Conservation (phyloP, 37 sponge, comb jelly and placozoan genomes). For the Spongia lamella region DNA sequence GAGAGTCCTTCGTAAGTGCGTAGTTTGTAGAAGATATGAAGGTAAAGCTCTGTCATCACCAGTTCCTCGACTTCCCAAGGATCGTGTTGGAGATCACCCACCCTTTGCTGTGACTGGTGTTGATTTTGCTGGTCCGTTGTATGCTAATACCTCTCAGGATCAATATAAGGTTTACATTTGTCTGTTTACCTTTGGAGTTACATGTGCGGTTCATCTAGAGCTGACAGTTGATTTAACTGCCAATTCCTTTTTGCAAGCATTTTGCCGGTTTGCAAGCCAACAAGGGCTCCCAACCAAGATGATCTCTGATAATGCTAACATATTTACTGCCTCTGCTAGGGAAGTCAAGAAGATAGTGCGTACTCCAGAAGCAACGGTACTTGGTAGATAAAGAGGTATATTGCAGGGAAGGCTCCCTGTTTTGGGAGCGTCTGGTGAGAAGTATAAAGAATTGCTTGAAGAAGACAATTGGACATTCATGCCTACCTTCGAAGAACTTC, state of each 20-base stretch:
- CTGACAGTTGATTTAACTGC: neutral
- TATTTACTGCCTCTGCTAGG: neutral
- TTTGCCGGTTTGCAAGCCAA: neutral
- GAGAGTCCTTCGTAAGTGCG: conserved; percentile 18
- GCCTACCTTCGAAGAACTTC: conserved; percentile 12
- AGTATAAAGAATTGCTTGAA: conserved; percentile 4
- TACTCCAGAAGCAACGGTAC: no score
- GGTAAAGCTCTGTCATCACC: conserved; percentile 10
- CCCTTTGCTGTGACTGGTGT: conserved; percentile 32
- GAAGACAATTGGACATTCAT: conserved; percentile 6
- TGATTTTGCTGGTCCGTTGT: conserved; percentile 39
- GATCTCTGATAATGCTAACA: neutral
- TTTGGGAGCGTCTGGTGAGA: conserved; percentile 9
- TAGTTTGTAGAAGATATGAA: conserved; percentile 34
- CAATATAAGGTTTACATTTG: neutral
- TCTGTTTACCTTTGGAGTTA: neutral
- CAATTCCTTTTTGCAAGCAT: neutral
- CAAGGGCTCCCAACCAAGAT: conserved; percentile 8
- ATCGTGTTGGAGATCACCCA: conserved; percentile 19
- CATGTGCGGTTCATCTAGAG: conserved; percentile 16
- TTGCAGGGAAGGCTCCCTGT: conserved; percentile 9
- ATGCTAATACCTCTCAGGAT: neutral
- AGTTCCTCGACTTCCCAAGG: conserved; percentile 31
- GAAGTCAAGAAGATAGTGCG: neutral
- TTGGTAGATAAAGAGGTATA: no score